Base-by-base conservation (phyloP, 2,888 invertebrate species). In the Heliconius erato region DNA sequence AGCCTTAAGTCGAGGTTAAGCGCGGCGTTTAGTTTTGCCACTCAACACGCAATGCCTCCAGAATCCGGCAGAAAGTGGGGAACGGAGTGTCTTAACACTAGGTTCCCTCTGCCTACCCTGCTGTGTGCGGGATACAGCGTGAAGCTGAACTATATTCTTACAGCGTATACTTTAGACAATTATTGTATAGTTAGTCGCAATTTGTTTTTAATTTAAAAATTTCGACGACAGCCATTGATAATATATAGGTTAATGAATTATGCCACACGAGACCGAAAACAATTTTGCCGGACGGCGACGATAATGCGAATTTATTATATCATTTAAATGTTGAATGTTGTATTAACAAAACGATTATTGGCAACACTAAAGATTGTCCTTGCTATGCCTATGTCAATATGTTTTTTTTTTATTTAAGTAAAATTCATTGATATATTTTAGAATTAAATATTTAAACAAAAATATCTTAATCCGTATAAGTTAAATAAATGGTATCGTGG, bases 291-390 rank as follows among this genome's bases (percentile, higher is more conserved):
- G 90, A 88, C 88, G 91, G 89, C 89, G 89, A 91, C 89, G 94
- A 92, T 94, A 94, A 94, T 94, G 89, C 90, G 89, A 93, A 94
- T 94, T 94, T 94, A 95, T 94, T 93, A 92, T 94, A 94, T 94
- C 93, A 93, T 94, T 93, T 94, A 93, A 93, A 93, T 90, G 92
- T 91, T 91, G 89, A 90, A 92, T 76, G 78, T 78, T 78, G 90
- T 90, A 91, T 91, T 91, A 91, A 91, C 92, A 88, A 90, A 92
- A 90, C 90, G 89, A 89, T 91, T 90, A 89, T 87, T 89, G 88
- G 88, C 88, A 68, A 80, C 35, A 63, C 35, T 76, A 63, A 40
- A 76, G 35, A 63, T 63, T 63, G 35, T 63, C 32, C 59, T 32
- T 32, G n/a, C 76, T 12, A 16, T 76, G 26, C 35, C 16, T 59